A percentile compares a stretch with the other conserved stretches of the same genome.
These are phyloP conservation scores for Coregonus clupeaformis DNA, from an alignment of 2,113 vertebrate genomes.

Conservation along the genomic window DNA sequence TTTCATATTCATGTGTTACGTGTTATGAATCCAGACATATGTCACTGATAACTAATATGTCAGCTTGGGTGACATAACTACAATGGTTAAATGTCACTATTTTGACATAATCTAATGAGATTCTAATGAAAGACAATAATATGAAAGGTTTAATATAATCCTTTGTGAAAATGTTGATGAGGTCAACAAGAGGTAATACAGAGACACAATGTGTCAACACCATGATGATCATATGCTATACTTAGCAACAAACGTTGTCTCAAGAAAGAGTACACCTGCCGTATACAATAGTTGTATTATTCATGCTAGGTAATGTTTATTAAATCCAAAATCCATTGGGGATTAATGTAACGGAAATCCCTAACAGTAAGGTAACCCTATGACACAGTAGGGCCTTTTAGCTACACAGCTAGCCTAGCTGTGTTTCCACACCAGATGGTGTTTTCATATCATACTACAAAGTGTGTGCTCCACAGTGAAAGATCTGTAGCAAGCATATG, in stretches of 20 bases:
- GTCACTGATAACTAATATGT: too few relatives aligned
- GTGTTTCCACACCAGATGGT: slow-evolving; percentile 74
- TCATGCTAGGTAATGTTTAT: slow-evolving; percentile 66
- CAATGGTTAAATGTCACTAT: too few relatives aligned
- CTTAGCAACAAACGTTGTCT: too few relatives aligned
- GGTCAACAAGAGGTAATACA: not conserved
- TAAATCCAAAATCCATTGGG: slow-evolving; percentile 58
- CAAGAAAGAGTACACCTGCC: not conserved
- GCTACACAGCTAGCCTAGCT: slow-evolving; percentile 60
- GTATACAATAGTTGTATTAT: slow-evolving; percentile 42
- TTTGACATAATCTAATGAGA: too few relatives aligned
- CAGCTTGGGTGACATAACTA: too few relatives aligned
- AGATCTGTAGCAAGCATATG: slow-evolving; percentile 74
- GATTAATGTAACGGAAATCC: slow-evolving; percentile 62
- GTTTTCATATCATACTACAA: slow-evolving; percentile 76
- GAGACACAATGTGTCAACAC: not conserved
- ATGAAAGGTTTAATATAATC: not conserved
- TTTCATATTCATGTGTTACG: too few relatives aligned
- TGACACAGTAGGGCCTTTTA: slow-evolving; percentile 64
- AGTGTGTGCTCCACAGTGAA: slow-evolving; percentile 65
- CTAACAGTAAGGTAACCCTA: slow-evolving; percentile 69
- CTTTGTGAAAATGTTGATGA: not conserved
- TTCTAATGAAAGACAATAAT: too few relatives aligned
- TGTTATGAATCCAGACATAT: too few relatives aligned
- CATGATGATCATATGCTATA: not conserved